These are phyloP conservation scores for Cotesia chilonis DNA, from an alignment of 1,140 invertebrate genomes.

Conservation along the genomic window DNA sequence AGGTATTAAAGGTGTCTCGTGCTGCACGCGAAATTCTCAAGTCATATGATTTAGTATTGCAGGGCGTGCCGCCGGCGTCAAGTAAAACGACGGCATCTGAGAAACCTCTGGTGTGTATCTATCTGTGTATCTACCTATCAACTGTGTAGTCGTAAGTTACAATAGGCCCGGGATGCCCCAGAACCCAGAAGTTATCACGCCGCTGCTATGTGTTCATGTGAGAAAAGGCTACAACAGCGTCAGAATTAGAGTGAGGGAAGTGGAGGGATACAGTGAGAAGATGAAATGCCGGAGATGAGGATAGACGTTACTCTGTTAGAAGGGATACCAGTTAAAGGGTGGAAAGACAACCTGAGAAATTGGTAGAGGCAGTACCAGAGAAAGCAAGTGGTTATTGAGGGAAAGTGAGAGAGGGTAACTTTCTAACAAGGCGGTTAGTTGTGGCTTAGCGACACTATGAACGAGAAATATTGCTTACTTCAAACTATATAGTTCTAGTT, in stretches of 20 bases:
- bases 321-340: conserved; percentile 30
- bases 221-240: not conserved
- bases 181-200: too few species aligned
- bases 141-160: too few species aligned
- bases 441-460: conserved; percentile 59
- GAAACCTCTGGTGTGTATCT: conserved; percentile 21
- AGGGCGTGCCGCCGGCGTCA: conserved; percentile 36
- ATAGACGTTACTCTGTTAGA: conserved; percentile 31
- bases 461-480: conserved; percentile 56
- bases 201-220: not conserved
- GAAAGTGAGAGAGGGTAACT: conserved; percentile 53
- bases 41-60: conserved; percentile 61
- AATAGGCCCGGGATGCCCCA: too few species aligned
- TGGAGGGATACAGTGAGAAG: not conserved
- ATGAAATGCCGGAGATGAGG: conserved; percentile 6
- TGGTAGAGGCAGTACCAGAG: conserved; percentile 35
- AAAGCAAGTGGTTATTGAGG: conserved; percentile 34
- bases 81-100: conserved; percentile 24
- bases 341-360: conserved; percentile 33
- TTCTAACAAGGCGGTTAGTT: conserved; percentile 65
- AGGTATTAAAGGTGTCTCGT: conserved; percentile 59
- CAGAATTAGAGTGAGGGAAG: conserved; percentile 14
- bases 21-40: conserved; percentile 60
- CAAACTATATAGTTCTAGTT: conserved; percentile 19
- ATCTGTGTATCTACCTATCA: not conserved